Percentiles rank a stretch among this genome's conserved stretches.
Evolutionary conservation across 2,888 invertebrate species (phyloP).

Genomic region (Beris morrisii): DNA sequence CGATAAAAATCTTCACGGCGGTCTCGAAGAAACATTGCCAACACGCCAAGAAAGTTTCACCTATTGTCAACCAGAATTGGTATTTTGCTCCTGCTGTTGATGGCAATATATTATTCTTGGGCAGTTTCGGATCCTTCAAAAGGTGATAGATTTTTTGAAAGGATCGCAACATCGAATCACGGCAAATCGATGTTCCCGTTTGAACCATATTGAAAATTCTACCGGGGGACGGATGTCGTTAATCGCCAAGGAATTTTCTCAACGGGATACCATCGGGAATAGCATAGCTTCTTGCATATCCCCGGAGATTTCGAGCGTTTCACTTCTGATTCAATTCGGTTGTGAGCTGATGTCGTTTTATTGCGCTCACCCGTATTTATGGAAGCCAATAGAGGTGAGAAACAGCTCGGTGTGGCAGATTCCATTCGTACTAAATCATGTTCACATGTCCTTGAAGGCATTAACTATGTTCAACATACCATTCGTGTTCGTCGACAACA

Average conservation of each 20-base stretch:
- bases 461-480: conserved; percentile 12
- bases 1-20: conserved; percentile 39
- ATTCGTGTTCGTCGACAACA: conserved; percentile 11
- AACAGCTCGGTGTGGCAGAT: conserved; percentile 6
- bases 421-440: not conserved
- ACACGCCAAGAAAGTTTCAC: conserved; percentile 33
- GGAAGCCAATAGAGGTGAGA: conserved; percentile 25
- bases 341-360: conserved; percentile 8
- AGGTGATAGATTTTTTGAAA: conserved; percentile 15
- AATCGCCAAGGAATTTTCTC: conserved; percentile 34
- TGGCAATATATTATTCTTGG: conserved; percentile 33
- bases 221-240: conserved; percentile 29
- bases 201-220: conserved; percentile 26
- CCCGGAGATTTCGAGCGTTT: conserved; percentile 16
- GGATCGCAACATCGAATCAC: conserved; percentile 20
- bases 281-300: not conserved
- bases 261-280: conserved; percentile 8
- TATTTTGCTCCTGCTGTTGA: conserved; percentile 35
- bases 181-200: conserved; percentile 24
- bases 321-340: conserved; percentile 24
- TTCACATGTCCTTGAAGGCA: conserved; percentile 32
- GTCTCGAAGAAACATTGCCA: conserved; percentile 26
- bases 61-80: conserved; percentile 34
- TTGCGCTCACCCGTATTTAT: conserved; percentile 10
- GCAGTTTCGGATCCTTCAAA: conserved; percentile 30